Base-by-base conservation (phyloP, 2,797 vertebrate species). In the Channallabes apus region DNA sequence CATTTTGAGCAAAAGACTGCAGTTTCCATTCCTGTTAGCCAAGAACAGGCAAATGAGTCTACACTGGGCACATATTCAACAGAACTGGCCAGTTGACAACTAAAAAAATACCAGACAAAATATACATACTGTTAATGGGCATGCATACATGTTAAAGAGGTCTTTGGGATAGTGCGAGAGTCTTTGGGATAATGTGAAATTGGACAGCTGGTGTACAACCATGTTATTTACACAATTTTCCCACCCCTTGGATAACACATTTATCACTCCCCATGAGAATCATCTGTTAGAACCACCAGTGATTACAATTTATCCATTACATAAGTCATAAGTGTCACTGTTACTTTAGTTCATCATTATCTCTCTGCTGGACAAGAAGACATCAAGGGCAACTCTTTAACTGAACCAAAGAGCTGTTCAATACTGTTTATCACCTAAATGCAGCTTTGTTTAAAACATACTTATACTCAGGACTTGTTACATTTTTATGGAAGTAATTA, bases 311-410 rank as follows among this genome's bases (percentile, higher is more conserved):
- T 83, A 69, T 82, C 82, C 15, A 76, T 88, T 82, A 86, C 46
- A 86, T 86, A 72, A 86, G 82, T 78, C 80, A 54, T 61, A 80
- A 82, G 35, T 69, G 81, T 88, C 87, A 85, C 51, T 75, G 65
- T 78, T 69, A 82, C 83, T 86, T 85, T 85, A 88, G 83, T 84
- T 88, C 77, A 86, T 86, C 83, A 88, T 89, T 84, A 86, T 73
- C 59, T 82, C 27, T 35, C 18, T 7, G 80, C 72, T 67, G 78
- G 81, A 86, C 76, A 78, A 51, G 12, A 38, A 11, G 46, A 75
- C 73, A 71, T 71, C 59, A 82, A 64, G 73, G 11, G 6, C 61
- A 69, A 15, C 61, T 67, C 84, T 64, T 75, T 51, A 12, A 58
- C n/a, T 82, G 22, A 73, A n/a, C 62, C 73, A 56, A 84, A 59